A percentile compares a stretch with the other conserved stretches of the same genome.
Evolutionary conservation across 1,140 invertebrate genomes (phyloP).

Genomic region (Phocides pigmalion): DNA sequence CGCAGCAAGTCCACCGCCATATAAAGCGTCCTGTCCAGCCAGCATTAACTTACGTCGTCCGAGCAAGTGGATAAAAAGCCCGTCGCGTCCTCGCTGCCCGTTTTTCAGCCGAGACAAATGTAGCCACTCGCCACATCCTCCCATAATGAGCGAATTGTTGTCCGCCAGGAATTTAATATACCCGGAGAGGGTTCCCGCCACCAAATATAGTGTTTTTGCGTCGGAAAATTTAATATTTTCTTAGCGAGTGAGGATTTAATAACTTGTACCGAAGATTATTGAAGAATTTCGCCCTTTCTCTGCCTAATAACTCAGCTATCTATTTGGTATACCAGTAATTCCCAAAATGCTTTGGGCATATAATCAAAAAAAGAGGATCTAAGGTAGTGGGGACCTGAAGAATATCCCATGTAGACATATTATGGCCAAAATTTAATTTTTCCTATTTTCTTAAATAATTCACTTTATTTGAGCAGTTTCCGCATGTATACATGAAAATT

Average conservation of each 20-base stretch:
- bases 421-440: no score
- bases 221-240: background rate
- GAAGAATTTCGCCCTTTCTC: no score
- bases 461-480: no score
- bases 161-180: slow-evolving; percentile 69
- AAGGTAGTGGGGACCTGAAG: no score
- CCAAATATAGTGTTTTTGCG: slow-evolving; percentile 21
- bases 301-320: no score
- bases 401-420: no score
- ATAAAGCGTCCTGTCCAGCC: background rate
- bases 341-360: no score
- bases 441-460: no score
- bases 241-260: slow-evolving; percentile 13
- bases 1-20: background rate
- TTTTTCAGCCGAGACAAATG: slow-evolving; percentile 32
- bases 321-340: no score
- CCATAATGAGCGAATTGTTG: slow-evolving; percentile 67
- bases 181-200: slow-evolving; percentile 30
- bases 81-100: background rate
- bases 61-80: slow-evolving; percentile 16
- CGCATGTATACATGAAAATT: no score
- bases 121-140: slow-evolving; percentile 13
- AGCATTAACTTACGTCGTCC: background rate
- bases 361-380: no score
- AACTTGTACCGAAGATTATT: background rate